phyloP scores from a whole-genome alignment of 2,113 vertebrate genomes.

The Panthera leo region DNA sequence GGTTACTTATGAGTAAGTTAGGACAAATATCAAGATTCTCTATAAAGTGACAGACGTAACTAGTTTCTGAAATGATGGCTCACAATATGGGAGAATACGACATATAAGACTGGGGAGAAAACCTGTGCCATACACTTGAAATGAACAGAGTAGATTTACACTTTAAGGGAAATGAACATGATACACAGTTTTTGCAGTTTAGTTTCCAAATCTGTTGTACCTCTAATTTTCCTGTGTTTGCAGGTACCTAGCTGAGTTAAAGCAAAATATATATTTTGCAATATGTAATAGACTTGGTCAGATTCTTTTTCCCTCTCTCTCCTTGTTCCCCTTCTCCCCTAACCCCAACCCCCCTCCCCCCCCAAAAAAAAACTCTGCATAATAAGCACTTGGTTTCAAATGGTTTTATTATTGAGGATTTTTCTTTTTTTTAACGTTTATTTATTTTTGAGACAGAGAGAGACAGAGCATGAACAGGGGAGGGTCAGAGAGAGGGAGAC shows the following conservation, averaged over 20 bases:
- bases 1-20: neutral
- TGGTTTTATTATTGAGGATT: neutral
- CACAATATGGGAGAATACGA: neutral
- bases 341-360: too few relatives aligned
- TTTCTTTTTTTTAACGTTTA: neutral
- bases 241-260: neutral
- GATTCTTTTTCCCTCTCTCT: neutral
- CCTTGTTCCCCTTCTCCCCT: neutral
- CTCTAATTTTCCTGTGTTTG: neutral
- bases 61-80: neutral
- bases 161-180: neutral
- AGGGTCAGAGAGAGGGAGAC: too few relatives aligned
- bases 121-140: neutral
- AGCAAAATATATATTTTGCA: neutral
- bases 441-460: too few relatives aligned
- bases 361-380: neutral
- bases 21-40: neutral
- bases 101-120: neutral
- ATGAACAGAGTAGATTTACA: neutral
- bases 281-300: neutral
- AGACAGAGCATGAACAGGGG: too few relatives aligned
- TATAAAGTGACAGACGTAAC: neutral
- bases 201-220: neutral
- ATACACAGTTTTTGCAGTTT: neutral
- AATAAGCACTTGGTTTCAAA: conserved; percentile 20